phyloP scores from a whole-genome alignment of 2,797 vertebrate species.

The Enteromius anoplus region DNA sequence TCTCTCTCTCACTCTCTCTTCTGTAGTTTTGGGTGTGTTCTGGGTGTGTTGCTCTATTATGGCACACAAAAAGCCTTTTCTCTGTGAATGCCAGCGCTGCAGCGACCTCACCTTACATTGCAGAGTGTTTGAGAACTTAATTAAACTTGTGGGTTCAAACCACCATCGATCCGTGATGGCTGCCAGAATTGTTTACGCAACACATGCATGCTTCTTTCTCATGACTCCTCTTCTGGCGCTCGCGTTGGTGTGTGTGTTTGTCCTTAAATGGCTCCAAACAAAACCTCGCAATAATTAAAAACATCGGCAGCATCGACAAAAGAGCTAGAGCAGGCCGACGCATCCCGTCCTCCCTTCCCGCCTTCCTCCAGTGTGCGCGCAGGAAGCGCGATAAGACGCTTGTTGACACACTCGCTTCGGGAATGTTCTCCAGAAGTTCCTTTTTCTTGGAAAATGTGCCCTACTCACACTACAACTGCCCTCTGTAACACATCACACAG shows the following conservation, averaged over 20 bases:
- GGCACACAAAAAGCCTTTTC: conserved; percentile 27
- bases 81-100: not conserved
- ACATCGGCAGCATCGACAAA: not conserved
- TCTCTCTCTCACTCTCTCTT: not conserved
- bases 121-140: not conserved
- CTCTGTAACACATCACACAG: not conserved
- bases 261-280: conserved; percentile 29
- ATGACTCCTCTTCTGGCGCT: not conserved
- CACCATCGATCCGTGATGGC: fast-evolving
- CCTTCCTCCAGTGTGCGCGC: conserved; percentile 40
- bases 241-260: not conserved
- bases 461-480: not conserved
- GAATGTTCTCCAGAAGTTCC: not conserved
- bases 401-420: conserved; percentile 65
- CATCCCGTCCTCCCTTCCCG: conserved; percentile 43
- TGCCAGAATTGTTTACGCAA: not conserved
- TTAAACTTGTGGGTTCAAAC: not conserved
- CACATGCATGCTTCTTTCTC: not conserved
- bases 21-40: conserved; percentile 15
- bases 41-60: conserved; percentile 48
- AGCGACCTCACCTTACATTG: not conserved
- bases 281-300: conserved; percentile 17
- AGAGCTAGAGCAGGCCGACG: not conserved
- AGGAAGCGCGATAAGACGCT: conserved; percentile 71
- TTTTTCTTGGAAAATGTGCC: conserved; percentile 5